A percentile compares a stretch with the other conserved stretches of the same genome.
These are phyloP conservation scores for Phoeniculus purpureus DNA, from an alignment of 2,797 vertebrate species.

Conservation along the genomic window DNA sequence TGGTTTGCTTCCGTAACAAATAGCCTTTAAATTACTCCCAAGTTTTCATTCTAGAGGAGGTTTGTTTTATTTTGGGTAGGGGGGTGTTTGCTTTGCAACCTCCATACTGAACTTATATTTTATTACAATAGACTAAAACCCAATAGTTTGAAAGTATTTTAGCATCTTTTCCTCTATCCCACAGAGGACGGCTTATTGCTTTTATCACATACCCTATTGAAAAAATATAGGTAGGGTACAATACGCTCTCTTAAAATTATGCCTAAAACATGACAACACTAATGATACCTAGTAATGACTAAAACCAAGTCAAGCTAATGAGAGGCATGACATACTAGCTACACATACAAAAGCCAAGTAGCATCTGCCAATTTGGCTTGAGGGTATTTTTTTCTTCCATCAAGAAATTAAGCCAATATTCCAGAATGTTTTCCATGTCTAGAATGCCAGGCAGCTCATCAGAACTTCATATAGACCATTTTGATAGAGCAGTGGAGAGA, in stretches of 20 bases:
- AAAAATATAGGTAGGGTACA: slow-evolving; percentile 7
- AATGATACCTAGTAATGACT: slow-evolving; percentile 25
- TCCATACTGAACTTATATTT: neutral
- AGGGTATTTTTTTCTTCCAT: neutral
- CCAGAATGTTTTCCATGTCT: neutral
- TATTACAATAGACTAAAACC: neutral
- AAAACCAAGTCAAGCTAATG: slow-evolving; percentile 30
- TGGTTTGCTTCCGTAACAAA: neutral
- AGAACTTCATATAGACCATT: slow-evolving; percentile 60
- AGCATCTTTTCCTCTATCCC: neutral
- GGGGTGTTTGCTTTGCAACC: neutral
- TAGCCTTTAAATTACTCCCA: neutral
- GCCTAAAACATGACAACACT: slow-evolving; percentile 41
- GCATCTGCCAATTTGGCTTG: slow-evolving; percentile 8
- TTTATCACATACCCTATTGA: neutral
- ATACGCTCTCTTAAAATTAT: slow-evolving; percentile 15
- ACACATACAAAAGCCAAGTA: slow-evolving; percentile 28
- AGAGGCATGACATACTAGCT: slow-evolving; percentile 21
- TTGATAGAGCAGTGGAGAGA: slow-evolving; percentile 46
- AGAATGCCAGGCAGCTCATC: slow-evolving; percentile 7
- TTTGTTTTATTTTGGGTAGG: no score
- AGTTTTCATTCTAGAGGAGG: neutral
- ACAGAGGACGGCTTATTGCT: neutral
- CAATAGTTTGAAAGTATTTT: neutral
- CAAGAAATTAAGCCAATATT: slow-evolving; percentile 19